A percentile compares a stretch with the other conserved stretches of the same genome.
phyloP scores from a whole-genome alignment of 2,113 vertebrate species.

The Corapipo altera region DNA sequence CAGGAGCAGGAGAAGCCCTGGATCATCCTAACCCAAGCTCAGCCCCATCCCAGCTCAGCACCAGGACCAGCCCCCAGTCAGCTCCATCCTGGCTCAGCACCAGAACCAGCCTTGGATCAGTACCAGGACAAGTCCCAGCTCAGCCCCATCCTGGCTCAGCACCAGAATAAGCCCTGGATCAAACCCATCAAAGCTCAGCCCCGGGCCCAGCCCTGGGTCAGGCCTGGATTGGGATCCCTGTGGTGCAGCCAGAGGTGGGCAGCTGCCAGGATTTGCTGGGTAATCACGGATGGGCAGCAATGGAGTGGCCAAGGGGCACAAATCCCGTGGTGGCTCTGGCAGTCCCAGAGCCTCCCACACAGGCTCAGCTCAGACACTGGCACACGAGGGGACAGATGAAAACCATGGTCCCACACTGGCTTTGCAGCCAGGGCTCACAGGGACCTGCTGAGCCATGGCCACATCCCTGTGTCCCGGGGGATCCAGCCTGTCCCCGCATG shows the following conservation, averaged over 20 bases:
- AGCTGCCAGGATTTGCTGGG: background rate
- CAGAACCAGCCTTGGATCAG: background rate
- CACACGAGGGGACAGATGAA: background rate
- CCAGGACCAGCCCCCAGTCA: too few species aligned
- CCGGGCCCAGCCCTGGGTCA: background rate
- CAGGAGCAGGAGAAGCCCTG: background rate
- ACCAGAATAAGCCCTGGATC: background rate
- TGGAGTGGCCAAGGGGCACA: fast-evolving
- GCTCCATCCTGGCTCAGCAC: background rate
- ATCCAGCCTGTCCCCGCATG: fast-evolving
- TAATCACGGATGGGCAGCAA: background rate
- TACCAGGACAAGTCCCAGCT: too few species aligned
- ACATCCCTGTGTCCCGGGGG: fast-evolving
- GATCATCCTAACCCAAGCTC: too few species aligned
- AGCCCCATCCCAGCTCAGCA: background rate
- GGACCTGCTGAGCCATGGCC: background rate
- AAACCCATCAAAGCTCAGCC: background rate
- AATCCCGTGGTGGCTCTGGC: background rate
- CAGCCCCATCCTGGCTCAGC: background rate
- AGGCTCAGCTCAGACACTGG: background rate
- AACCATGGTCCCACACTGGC: background rate
- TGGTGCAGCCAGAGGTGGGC: background rate
- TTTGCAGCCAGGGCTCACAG: background rate
- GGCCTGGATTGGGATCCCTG: background rate
- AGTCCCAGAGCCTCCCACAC: background rate